A percentile compares a stretch with the other conserved stretches of the same genome.
These are phyloP conservation scores for Ceramica pisi DNA, from an alignment of 2,888 invertebrate genomes.

Conservation along the genomic window DNA sequence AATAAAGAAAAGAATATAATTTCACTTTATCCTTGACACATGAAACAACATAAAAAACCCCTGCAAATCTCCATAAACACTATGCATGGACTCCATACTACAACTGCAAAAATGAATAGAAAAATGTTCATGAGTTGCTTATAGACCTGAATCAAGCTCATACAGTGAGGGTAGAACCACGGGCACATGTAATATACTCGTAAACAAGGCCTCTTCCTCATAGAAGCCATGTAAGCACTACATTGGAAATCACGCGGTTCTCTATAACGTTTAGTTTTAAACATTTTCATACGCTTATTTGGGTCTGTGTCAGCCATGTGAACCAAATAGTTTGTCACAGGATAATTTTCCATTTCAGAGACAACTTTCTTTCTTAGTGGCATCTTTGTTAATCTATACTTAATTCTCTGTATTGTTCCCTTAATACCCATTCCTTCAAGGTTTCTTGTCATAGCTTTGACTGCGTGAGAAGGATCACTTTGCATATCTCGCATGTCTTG, in stretches of 20 bases:
- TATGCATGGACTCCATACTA: conserved; percentile 81
- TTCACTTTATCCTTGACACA: conserved; percentile 69
- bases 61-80: conserved; percentile 73
- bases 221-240: conserved; percentile 73
- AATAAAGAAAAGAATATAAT: conserved; percentile 11
- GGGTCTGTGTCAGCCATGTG: conserved; percentile 48
- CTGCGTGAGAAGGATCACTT: neutral
- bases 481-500: neutral
- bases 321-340: conserved; percentile 46
- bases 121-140: conserved; percentile 73
- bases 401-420: conserved; percentile 25
- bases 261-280: conserved; percentile 14
- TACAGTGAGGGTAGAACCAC: conserved; percentile 78
- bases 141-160: conserved; percentile 70
- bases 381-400: conserved; percentile 33
- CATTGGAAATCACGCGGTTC: conserved; percentile 68
- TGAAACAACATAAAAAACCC: conserved; percentile 71
- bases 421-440: conserved; percentile 14
- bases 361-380: neutral
- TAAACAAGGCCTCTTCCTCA: conserved; percentile 73
- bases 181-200: conserved; percentile 73
- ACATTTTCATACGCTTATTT: conserved; percentile 23
- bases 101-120: conserved; percentile 74
- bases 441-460: rapidly evolving
- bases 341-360: conserved; percentile 24